Conservation (phyloP, 2,888 invertebrate genomes). For the Cataglyphis cursor region DNA sequence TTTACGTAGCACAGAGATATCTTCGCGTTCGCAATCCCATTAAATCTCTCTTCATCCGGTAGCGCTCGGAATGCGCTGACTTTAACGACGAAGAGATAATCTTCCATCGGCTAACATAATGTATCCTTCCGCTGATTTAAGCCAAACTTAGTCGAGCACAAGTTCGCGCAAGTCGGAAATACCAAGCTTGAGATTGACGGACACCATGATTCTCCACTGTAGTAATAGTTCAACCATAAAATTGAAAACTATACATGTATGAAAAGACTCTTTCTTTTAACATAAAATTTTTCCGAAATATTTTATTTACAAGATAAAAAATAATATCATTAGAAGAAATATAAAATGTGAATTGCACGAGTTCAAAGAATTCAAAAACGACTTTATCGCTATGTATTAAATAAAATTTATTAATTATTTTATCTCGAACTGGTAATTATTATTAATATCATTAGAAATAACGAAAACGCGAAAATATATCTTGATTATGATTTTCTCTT, state of each 20-base stretch:
- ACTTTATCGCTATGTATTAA: not conserved
- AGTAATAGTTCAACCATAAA: not conserved
- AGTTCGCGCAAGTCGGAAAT: slow-evolving; percentile 22
- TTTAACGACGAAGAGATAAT: slow-evolving; percentile 58
- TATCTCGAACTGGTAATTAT: not conserved
- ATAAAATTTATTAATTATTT: slow-evolving; percentile 12
- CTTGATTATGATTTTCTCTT: not conserved
- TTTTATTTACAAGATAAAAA: not conserved
- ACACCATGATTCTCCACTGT: not conserved
- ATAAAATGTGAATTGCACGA: not conserved
- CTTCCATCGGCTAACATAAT: slow-evolving; percentile 49
- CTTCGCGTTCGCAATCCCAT: slow-evolving; percentile 73
- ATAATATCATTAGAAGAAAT: slow-evolving; percentile 1
- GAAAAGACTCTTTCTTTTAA: slow-evolving; percentile 20
- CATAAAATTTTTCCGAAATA: not conserved
- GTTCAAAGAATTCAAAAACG: not conserved
- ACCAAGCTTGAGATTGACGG: not conserved
- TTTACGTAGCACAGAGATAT: slow-evolving; percentile 72
- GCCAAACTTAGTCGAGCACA: slow-evolving; percentile 42
- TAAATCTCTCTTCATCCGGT: slow-evolving; percentile 71
- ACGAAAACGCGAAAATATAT: not conserved
- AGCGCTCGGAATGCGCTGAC: slow-evolving; percentile 60
- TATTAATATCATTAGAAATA: not conserved
- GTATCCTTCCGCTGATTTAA: slow-evolving; percentile 53
- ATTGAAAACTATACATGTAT: slow-evolving; percentile 54